Evolutionary conservation across 2,113 vertebrate species (phyloP), one percentile per base, ranked within the genome.

Genomic region (Toxotes chatareus): DNA sequence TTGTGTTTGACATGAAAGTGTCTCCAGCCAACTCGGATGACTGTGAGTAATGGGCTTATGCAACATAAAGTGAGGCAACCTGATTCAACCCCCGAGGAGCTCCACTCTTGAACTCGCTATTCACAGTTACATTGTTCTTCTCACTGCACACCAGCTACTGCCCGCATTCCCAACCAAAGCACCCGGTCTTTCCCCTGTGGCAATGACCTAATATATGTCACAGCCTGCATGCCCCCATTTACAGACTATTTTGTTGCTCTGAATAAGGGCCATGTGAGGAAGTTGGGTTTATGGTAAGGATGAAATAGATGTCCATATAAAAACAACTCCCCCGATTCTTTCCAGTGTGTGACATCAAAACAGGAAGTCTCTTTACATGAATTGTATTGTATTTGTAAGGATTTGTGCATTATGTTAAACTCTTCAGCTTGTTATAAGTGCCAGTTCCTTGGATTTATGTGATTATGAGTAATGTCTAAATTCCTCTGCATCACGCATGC

Each of bases 41-140:
- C 77, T 86, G 68, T 87, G 71, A 92, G 40, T 88, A 93, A 94
- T 79, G 12, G 34, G 57, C 13, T 93, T 94, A 92, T 69, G 86
- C 82, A 94, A 93, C 79, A 65, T 46, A 66, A 69, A 80, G 36
- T 36, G 51, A 59, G 46, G 55, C 64, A 74, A 68, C 63, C 70
- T 80, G 76, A 83, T 73, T 87, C 31, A 70, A 14, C 32, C 57
- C 72, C 44, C 34, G 56, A 83, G 78, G 82, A 74, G 64, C 56
- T 78, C 66, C 66, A 51, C 67, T 63, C 61, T 1, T 70, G 49
- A 76, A 74, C n/a, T 61, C 0, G 1, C 71, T 66, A 47, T 67
- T 75, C 69, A 61, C 34, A 56, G 72, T 80, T 73, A 64, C 57
- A 79, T 46, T 73, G 64, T 83, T 86, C 65, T 64, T 71, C 80